Base-by-base conservation (phyloP, 2,113 vertebrate genomes). In the Noctilio leporinus region DNA sequence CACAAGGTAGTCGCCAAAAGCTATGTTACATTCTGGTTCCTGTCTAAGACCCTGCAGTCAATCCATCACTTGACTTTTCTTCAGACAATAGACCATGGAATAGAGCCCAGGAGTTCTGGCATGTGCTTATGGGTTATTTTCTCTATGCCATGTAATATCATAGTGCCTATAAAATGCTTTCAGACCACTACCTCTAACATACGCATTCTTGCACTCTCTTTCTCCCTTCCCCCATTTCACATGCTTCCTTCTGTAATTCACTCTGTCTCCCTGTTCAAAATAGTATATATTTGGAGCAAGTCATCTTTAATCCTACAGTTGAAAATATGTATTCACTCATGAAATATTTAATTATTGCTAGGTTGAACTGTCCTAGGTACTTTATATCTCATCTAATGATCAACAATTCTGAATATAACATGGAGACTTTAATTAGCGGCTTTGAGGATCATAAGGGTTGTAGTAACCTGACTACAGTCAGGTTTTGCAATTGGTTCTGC, bases 31-130 rank as follows among this genome's bases (percentile, higher is more conserved):
- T 62, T 91, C 86, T 38, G 47, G 49, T 75, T 65, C 65, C 51
- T 72, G 45, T n/a, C 26, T 81, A 30, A 89, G 78, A 93, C 88
- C 64, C 93, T 45, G n/a, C 75, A 57, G 76, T 59, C 76, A 72
- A 1, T 53, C 82, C n/a, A n/a, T 94, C 55, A 40, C 73, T 82
- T 94, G 90, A 83, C 69, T 96, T 93, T 91, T 89, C 92, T 95
- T 83, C 72, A 86, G 78, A 84, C n/a, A 43, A 43, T 67, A 86
- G 83, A 75, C 95, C 38, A 85, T 96, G 89, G 91, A 91, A 43
- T 49, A 12, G 53, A 95, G 93, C 88, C 53, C 76, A 91, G 86
- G 80, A 91, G 80, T 38, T 86, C 91, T 94, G 89, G 78, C 78
- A 20, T 70, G 35, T 83, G 80, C 93, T 85, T 57, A 2, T 10